Conservation (phyloP, 2,888 invertebrate species). For the Ormyrus nitidulus region DNA sequence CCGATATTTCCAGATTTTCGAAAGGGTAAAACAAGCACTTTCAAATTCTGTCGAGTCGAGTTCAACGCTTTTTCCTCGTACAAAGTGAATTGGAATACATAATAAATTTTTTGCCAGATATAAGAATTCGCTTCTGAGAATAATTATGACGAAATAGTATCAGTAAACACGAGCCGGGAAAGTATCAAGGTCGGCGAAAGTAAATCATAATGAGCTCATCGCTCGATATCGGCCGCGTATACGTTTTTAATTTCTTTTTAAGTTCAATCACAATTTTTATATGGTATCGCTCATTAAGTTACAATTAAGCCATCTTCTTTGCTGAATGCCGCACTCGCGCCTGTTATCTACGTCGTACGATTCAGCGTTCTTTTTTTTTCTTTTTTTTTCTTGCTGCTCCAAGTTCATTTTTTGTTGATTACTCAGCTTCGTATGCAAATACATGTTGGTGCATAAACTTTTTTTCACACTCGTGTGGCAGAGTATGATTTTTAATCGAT, state of each 20-base stretch:
- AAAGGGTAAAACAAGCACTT: no score
- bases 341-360: no score
- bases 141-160: conserved; percentile 41
- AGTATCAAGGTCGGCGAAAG: conserved; percentile 51
- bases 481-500: conserved; percentile 29
- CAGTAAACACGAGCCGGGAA: conserved; percentile 31
- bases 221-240: conserved; percentile 17
- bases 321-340: conserved; percentile 2
- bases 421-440: not conserved
- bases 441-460: conserved; percentile 14
- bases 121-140: conserved; percentile 5
- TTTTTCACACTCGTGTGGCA: conserved; percentile 13
- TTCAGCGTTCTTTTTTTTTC: no score
- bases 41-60: not conserved
- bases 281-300: conserved; percentile 9
- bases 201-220: conserved; percentile 41
- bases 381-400: no score
- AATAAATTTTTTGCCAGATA: conserved; percentile 25
- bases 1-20: no score
- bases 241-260: conserved; percentile 28
- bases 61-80: not conserved
- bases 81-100: conserved; percentile 13
- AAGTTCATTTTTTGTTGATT: conserved; percentile 12
- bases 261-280: conserved; percentile 26
- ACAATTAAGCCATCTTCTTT: conserved; percentile 2